Conservation (phyloP, 2,888 invertebrate genomes). For the Stratiomys singularior region DNA sequence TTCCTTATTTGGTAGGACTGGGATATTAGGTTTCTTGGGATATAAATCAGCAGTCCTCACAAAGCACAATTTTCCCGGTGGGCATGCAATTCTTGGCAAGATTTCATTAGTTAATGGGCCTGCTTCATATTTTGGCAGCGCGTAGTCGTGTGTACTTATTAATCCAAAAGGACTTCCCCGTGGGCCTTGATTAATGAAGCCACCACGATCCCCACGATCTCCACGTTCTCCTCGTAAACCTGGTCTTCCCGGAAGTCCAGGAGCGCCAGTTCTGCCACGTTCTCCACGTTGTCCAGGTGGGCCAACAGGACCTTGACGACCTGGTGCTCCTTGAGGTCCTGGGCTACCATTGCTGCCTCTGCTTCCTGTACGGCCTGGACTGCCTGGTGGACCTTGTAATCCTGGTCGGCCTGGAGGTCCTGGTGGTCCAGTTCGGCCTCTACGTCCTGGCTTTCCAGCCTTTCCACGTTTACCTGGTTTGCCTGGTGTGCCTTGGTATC, state of each 20-base stretch:
- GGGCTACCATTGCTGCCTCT: conserved; percentile 73
- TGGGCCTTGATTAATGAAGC: not conserved
- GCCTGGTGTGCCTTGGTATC: conserved; percentile 78
- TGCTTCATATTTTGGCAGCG: not conserved
- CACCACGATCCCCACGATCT: not conserved
- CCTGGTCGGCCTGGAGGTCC: conserved; percentile 77
- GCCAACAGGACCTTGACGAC: conserved; percentile 73
- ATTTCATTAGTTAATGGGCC: not conserved
- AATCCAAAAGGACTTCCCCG: not conserved
- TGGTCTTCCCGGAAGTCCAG: conserved; percentile 4
- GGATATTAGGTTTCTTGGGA: not conserved
- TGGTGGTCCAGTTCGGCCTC: conserved; percentile 8
- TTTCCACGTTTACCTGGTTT: conserved; percentile 31
- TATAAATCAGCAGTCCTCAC: not conserved
- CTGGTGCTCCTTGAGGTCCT: conserved; percentile 68
- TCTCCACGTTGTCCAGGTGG: conserved; percentile 77
- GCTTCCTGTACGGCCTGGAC: not conserved
- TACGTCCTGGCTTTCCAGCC: conserved; percentile 22
- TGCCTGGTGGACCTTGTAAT: conserved; percentile 52
- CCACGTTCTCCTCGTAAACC: conserved; percentile 17
- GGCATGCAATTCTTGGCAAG: conserved; percentile 1
- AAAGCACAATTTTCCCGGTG: not conserved
- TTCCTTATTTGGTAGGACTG: not conserved
- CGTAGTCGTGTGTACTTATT: not conserved
- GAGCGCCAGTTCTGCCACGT: conserved; percentile 68